A percentile compares a stretch with the other conserved stretches of the same genome.
Evolutionary conservation across 2,888 invertebrate genomes (phyloP).

Genomic region (Ferdinandea cuprea): DNA sequence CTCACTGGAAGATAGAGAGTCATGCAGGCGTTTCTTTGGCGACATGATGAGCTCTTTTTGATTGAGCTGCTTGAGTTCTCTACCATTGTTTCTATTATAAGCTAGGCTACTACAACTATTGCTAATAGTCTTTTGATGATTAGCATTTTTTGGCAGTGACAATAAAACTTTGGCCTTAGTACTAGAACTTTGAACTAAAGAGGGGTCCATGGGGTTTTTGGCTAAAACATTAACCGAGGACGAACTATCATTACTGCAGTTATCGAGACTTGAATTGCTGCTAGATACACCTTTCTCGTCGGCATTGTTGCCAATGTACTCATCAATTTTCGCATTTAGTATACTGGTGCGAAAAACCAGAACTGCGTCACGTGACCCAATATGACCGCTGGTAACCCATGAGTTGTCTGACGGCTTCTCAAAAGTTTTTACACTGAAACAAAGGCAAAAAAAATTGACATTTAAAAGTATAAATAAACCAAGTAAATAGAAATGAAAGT

Average conservation of each 20-base stretch:
- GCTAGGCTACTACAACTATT: conserved; percentile 44
- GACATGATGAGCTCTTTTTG: conserved; percentile 47
- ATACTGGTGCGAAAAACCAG: conserved; percentile 87
- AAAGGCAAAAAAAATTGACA: background rate
- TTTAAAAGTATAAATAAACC: background rate
- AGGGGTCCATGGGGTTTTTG: conserved; percentile 61
- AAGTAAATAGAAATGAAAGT: background rate
- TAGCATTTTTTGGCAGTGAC: conserved; percentile 76
- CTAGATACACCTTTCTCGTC: conserved; percentile 36
- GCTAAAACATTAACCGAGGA: conserved; percentile 56
- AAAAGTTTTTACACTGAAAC: conserved; percentile 67
- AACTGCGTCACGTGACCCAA: conserved; percentile 87
- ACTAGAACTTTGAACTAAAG: conserved; percentile 57
- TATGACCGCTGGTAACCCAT: conserved; percentile 86
- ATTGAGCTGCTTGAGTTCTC: conserved; percentile 8
- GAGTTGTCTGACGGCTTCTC: conserved; percentile 76
- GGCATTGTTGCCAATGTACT: conserved; percentile 32
- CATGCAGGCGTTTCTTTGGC: conserved; percentile 75
- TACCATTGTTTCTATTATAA: conserved; percentile 43
- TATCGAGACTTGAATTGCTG: conserved; percentile 65
- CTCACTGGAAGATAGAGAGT: conserved; percentile 80
- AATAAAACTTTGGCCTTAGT: conserved; percentile 75
- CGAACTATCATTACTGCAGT: conserved; percentile 57
- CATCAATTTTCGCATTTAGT: conserved; percentile 81
- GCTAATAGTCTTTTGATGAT: conserved; percentile 42